A percentile compares a stretch with the other conserved stretches of the same genome.
Evolutionary conservation across 1,140 invertebrate genomes (phyloP).

Genomic region (Drosophila pallidifrons): DNA sequence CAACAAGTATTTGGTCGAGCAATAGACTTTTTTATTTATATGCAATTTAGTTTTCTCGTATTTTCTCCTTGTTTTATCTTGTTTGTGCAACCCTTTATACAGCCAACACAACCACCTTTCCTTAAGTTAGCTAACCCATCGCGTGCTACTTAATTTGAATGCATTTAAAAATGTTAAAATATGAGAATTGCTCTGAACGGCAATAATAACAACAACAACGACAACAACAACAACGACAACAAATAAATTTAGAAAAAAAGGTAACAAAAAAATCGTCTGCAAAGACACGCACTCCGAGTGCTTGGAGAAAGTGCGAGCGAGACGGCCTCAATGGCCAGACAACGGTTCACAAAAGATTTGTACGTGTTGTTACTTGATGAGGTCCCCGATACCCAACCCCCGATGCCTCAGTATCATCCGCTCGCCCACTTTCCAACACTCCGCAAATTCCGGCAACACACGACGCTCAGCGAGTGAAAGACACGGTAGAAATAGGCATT

Average conservation of each 20-base stretch:
- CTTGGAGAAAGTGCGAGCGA: conserved; percentile 43
- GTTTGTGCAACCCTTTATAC: conserved; percentile 66
- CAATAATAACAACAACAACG: conserved; percentile 13
- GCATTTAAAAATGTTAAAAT: conserved; percentile 84
- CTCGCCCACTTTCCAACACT: background rate
- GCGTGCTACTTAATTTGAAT: conserved; percentile 72
- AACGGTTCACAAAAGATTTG: conserved; percentile 72
- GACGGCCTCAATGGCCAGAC: conserved; percentile 32
- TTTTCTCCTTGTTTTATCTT: conserved; percentile 13
- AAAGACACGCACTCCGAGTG: conserved; percentile 62
- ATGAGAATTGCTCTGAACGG: conserved; percentile 58
- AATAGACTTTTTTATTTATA: conserved; percentile 77
- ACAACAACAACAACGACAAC: conserved; percentile 19
- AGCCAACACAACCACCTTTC: background rate
- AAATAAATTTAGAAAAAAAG: conserved; percentile 7
- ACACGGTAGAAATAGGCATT: conserved; percentile 62
- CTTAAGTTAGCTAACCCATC: conserved; percentile 6
- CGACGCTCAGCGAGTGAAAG: conserved; percentile 12
- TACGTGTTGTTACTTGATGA: conserved; percentile 81
- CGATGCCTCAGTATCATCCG: background rate
- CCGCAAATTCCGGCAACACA: conserved; percentile 46
- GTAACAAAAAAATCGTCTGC: conserved; percentile 49
- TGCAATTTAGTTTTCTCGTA: conserved; percentile 62
- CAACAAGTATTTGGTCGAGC: conserved; percentile 22
- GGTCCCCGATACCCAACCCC: conserved; percentile 22